Evolutionary conservation across 2,797 vertebrate species (phyloP).

Genomic region (Poecilia velifera): DNA sequence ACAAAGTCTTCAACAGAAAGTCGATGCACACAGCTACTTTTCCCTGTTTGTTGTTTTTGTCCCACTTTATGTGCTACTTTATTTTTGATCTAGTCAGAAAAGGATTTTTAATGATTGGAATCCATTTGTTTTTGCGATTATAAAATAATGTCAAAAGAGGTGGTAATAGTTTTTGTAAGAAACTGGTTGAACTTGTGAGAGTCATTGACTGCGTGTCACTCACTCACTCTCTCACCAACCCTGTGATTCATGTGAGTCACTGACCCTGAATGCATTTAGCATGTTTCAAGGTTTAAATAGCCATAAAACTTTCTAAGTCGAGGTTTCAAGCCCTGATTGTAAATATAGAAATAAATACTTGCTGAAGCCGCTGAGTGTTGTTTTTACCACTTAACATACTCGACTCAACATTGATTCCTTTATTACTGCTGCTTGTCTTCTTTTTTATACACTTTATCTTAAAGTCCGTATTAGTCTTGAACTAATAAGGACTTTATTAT

Average conservation of each 20-base stretch:
- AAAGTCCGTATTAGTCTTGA: not conserved
- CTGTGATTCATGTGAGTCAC: not conserved
- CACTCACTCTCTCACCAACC: not conserved
- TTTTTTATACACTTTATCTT: not conserved
- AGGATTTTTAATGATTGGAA: not conserved
- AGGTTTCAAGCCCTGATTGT: not conserved
- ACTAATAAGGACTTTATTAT: not conserved
- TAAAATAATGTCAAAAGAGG: not conserved
- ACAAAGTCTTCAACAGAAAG: not conserved
- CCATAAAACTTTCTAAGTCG: not conserved
- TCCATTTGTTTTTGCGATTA: not conserved
- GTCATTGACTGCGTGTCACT: not conserved
- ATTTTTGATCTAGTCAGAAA: not conserved
- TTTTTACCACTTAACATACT: not conserved
- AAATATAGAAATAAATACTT: not conserved
- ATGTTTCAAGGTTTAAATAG: not conserved
- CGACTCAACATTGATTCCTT: not conserved
- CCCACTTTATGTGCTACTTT: not conserved
- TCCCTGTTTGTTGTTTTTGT: not conserved
- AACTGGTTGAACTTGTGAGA: not conserved
- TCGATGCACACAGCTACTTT: not conserved
- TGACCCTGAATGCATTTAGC: not conserved
- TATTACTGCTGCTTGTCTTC: not conserved
- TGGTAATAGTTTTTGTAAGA: not conserved
- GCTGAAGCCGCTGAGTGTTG: not conserved